Evolutionary conservation across 1,140 invertebrate genomes (phyloP).

Genomic region (Eupristina koningsbergeri): DNA sequence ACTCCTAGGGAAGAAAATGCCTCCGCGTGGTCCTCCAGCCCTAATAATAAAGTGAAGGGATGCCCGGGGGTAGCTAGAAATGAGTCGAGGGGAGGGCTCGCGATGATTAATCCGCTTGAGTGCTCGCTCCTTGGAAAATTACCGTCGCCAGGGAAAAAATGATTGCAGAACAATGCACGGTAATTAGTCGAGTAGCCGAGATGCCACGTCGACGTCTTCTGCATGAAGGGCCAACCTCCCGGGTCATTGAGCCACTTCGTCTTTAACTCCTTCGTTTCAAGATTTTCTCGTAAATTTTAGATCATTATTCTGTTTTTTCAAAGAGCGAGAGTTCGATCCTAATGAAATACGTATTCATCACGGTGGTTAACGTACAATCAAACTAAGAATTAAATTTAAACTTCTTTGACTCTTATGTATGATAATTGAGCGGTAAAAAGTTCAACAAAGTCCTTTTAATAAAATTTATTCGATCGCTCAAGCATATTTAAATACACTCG

Average conservation of each 20-base stretch:
- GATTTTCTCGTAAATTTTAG: neutral
- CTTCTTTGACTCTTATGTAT: neutral
- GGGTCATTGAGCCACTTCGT: neutral
- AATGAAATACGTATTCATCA: too few relatives aligned
- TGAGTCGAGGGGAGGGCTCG: neutral
- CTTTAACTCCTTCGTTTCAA: too few relatives aligned
- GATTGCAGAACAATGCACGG: slow-evolving; percentile 67
- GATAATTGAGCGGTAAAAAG: neutral
- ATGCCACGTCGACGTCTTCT: slow-evolving; percentile 22
- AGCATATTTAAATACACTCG: too few relatives aligned
- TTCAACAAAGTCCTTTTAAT: neutral
- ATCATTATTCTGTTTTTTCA: neutral
- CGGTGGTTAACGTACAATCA: neutral
- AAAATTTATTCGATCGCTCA: neutral
- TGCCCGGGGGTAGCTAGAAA: neutral
- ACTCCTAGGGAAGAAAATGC: neutral
- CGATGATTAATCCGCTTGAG: slow-evolving; percentile 49
- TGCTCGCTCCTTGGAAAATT: slow-evolving; percentile 57
- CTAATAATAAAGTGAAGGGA: slow-evolving; percentile 49
- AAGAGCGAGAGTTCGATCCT: neutral
- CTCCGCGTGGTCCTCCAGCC: neutral
- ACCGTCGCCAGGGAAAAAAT: slow-evolving; percentile 56
- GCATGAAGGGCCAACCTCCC: neutral
- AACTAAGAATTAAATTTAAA: neutral
- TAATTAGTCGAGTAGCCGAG: slow-evolving; percentile 70